Evolutionary conservation across 2,888 invertebrate species (phyloP).

Genomic region (Plagodis pulveraria): DNA sequence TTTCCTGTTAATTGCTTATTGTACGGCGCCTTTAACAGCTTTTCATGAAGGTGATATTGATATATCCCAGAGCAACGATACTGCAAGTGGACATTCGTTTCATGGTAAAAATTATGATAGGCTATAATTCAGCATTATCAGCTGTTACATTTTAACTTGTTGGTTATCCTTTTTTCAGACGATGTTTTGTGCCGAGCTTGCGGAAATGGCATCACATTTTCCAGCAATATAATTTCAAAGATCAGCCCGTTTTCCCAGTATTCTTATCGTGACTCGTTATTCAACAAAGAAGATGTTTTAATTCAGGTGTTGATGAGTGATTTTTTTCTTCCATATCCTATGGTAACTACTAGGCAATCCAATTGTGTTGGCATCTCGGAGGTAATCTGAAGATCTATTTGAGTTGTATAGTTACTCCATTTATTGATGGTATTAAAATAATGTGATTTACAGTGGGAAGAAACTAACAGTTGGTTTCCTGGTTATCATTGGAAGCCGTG

Average conservation of each 20-base stretch:
- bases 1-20: constrained; percentile 19
- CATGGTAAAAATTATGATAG: constrained; percentile 12
- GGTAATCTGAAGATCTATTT: constrained; percentile 46
- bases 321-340: constrained; percentile 53
- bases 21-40: constrained; percentile 15
- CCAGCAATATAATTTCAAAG: constrained; percentile 51
- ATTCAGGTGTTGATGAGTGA: constrained; percentile 59
- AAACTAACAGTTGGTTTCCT: constrained; percentile 84
- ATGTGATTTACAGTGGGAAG: constrained; percentile 75
- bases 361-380: constrained; percentile 57
- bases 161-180: constrained; percentile 46
- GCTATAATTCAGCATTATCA: neutral
- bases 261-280: constrained; percentile 59
- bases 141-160: constrained; percentile 22
- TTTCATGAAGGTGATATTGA: too few species aligned
- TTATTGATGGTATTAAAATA: constrained; percentile 1
- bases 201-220: constrained; percentile 53
- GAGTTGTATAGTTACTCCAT: neutral
- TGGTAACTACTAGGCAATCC: constrained; percentile 55
- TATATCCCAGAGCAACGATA: constrained; percentile 9
- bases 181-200: constrained; percentile 64
- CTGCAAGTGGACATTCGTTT: constrained; percentile 7
- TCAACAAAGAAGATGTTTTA: constrained; percentile 52
- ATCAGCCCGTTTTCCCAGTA: constrained; percentile 48
- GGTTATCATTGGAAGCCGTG: constrained; percentile 85